A percentile compares a stretch with the other conserved stretches of the same genome.
Evolutionary conservation across 2,888 invertebrate genomes (phyloP).

Genomic region (Ophion costatus): DNA sequence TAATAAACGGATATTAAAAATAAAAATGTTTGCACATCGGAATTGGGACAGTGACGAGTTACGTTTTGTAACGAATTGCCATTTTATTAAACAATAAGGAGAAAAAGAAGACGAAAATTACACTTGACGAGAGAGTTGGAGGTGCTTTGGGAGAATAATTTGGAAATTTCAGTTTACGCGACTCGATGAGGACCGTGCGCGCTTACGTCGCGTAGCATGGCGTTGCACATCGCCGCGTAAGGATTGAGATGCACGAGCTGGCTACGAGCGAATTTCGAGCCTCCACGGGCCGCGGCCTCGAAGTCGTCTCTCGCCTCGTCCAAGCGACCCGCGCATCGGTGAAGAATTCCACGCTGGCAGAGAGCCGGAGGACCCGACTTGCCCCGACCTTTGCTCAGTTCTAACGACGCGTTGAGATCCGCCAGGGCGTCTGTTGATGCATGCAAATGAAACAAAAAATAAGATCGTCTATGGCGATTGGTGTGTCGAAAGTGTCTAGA

Average conservation of each 20-base stretch:
- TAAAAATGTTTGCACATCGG: constrained; percentile 16
- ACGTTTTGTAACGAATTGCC: background rate
- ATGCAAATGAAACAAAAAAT: background rate
- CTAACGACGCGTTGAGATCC: constrained; percentile 91
- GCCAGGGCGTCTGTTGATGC: constrained; percentile 87
- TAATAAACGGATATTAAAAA: constrained; percentile 49
- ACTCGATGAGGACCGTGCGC: constrained; percentile 71
- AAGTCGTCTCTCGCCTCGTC: constrained; percentile 91
- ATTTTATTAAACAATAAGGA: background rate
- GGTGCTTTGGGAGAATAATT: background rate
- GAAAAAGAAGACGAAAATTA: constrained; percentile 63
- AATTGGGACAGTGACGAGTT: constrained; percentile 71
- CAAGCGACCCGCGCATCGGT: constrained; percentile 88
- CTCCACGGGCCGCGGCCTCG: constrained; percentile 90
- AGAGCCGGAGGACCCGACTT: constrained; percentile 90
- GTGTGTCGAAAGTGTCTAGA: background rate
- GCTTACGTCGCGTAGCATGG: constrained; percentile 94
- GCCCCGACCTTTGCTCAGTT: constrained; percentile 87
- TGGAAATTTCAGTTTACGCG: background rate
- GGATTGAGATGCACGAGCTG: constrained; percentile 95
- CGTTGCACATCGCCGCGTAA: constrained; percentile 97
- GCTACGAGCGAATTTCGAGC: constrained; percentile 94
- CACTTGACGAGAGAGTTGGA: constrained; percentile 51
- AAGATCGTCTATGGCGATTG: no score
- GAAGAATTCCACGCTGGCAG: constrained; percentile 93